These are phyloP conservation scores for Brachionus angularis DNA, from an alignment of 1,140 invertebrate species.

Conservation along the genomic window DNA sequence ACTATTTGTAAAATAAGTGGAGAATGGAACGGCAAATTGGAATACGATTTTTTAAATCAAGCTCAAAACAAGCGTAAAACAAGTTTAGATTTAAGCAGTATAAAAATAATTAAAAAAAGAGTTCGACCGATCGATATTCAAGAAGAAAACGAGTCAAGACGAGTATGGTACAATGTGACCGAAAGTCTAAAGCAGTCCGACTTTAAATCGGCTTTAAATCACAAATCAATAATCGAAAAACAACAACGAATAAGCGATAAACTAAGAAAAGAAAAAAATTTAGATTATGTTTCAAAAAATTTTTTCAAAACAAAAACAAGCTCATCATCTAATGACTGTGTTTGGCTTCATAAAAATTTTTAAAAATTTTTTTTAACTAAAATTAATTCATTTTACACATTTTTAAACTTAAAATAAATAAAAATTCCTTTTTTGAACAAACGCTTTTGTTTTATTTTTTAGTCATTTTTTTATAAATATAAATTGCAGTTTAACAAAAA, in stretches of 20 bases:
- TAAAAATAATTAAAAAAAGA: slow-evolving; percentile 49
- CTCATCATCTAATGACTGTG: neutral
- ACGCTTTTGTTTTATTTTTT: no score
- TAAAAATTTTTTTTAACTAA: no score
- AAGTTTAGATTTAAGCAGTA: slow-evolving; percentile 48
- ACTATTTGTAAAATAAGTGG: slow-evolving; percentile 55
- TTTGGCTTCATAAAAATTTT: no score
- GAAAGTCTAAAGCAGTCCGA: slow-evolving; percentile 51
- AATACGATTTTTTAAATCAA: slow-evolving; percentile 57
- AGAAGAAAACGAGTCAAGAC: slow-evolving; percentile 53
- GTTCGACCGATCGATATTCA: slow-evolving; percentile 52
- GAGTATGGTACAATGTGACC: slow-evolving; percentile 55
- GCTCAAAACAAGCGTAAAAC: slow-evolving; percentile 47
- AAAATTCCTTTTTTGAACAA: no score
- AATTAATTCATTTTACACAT: no score
- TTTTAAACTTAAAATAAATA: no score
- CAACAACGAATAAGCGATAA: slow-evolving; percentile 8
- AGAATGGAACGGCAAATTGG: slow-evolving; percentile 56
- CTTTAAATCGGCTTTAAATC: slow-evolving; percentile 49
- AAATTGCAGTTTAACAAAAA: no score
- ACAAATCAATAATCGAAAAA: neutral
- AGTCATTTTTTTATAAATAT: no score
- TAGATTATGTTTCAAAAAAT: slow-evolving; percentile 16
- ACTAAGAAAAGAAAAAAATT: slow-evolving; percentile 12
- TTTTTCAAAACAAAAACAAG: slow-evolving; percentile 16